Conservation (phyloP, 2,797 vertebrate species). For the Loriculus beryllinus region DNA sequence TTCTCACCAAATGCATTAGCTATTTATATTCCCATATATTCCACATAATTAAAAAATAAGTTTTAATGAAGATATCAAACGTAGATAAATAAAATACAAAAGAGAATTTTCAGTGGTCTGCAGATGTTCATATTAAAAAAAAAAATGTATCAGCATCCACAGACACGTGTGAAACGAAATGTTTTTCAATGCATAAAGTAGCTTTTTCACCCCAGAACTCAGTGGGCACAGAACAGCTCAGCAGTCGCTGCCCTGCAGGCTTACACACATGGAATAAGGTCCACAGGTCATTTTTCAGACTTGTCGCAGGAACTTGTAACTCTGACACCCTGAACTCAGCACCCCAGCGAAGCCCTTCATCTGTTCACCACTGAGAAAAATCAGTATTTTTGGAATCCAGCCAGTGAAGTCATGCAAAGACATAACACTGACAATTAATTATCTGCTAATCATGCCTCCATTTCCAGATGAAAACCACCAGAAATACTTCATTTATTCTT, state of each 20-base stretch:
- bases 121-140: not conserved
- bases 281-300: not conserved
- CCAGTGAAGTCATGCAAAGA: not conserved
- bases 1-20: not conserved
- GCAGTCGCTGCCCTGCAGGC: not conserved
- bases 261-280: not conserved
- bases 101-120: not conserved
- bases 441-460: not conserved
- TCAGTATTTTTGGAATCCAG: not conserved
- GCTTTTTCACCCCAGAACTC: fast-evolving
- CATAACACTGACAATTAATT: not conserved
- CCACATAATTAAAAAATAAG: not conserved
- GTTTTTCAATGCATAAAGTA: not conserved
- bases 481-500: not conserved
- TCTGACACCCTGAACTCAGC: not conserved
- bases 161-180: not conserved
- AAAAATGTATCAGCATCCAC: fast-evolving
- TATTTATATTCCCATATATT: not conserved
- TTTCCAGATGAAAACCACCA: not conserved
- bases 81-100: not conserved
- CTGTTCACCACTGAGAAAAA: not conserved
- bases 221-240: not conserved
- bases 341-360: not conserved
- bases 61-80: not conserved
- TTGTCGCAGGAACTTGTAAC: not conserved